Evolutionary conservation across 2,113 vertebrate genomes (phyloP), one percentile per base, ranked within the genome.

Genomic region (Mesitornis unicolor): DNA sequence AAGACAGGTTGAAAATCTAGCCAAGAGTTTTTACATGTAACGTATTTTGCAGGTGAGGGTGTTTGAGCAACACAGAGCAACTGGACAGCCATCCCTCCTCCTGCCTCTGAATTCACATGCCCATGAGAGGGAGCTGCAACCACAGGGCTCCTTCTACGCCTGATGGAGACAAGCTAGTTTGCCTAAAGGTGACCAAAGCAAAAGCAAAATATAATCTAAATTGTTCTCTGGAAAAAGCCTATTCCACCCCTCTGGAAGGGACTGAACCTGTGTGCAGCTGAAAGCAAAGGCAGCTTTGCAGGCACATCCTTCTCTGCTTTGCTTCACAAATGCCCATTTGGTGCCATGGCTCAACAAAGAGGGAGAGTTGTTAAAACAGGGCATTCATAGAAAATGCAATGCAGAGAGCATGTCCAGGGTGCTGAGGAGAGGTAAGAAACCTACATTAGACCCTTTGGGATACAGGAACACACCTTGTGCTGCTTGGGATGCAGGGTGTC

Each of bases 221-320:
- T 8, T 45, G 1, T 40, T 84, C 5, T 40, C 33, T 60, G 19
- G 25, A 40, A 80, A 54, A 84, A 45, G 3, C 8, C 10, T 40
- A 3, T 57, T 57, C 83, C 9, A 51, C 5, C 11, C 10, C 9
- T 67, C 29, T 22, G 50, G 15, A 47, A 22, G 9, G 14, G 19
- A 31, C 25, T 25, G 43, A 45, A 18, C 11, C 16, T 1, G 0
- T 4, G 16, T 2, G 2, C 13, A 56, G 13, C 25, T 68, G 69
- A 64, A 64, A 76, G 20, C 20, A 74, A 85, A 51, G 33, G 40
- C 22, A 45, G 19, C 17, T 70, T 45, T 0, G 0, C 38, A 47
- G 40, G 31, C 14, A 42, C 8, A 4, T 0, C 0, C 11, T 56
- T 74, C 28, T 26, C 28, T 5, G 2, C 10, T 0, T 0, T 0